Evolutionary conservation across 2,797 vertebrate species (phyloP), one percentile per base, ranked within the genome.

Genomic region (Limnodromus scolopaceus): DNA sequence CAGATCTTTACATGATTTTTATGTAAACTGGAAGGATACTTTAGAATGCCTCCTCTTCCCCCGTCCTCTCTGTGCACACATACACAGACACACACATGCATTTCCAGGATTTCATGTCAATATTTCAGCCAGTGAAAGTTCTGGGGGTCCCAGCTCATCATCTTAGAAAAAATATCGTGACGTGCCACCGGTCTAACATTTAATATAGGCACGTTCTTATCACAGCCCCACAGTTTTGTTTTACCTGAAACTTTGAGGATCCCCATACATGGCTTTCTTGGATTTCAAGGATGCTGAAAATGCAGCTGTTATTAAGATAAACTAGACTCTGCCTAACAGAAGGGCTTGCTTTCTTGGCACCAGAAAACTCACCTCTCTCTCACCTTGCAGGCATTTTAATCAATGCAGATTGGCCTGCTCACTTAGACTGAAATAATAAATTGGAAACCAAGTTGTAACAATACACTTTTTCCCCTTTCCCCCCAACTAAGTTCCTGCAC

Each of bases 371-470:
- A 46, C 64, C 25, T 82, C 14, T 3, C 48, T 90, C 74, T 61
- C 64, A 85, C 71, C 90, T 91, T 34, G 25, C 23, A 88, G 66
- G 54, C 66, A 85, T 65, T 88, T 87, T 77, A 81, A 78, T 54
- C 46, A 46, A n/a, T 76, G 53, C 32, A 76, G 63, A 61, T 46
- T 74, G 53, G 38, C 70, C 90, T 89, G 92, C 92, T 83, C 79
- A 83, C 74, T 51, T 88, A 28, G 10, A 46, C 70, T 74, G 22
- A 74, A 96, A 92, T 92, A 91, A 89, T 53, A 83, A 79, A 70
- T 71, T 92, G 84, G 88, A 97, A 96, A 75, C 34, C 57, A 83
- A 74, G 27, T 7, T 91, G 84, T 81, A 96, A 89, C 32, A 80
- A 60, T 83, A 60, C 6, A 4, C 51, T 75, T 87, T 77, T 17